A percentile compares a stretch with the other conserved stretches of the same genome.
phyloP scores from a whole-genome alignment of 2,113 vertebrate genomes.

The Rattus norvegicus region DNA sequence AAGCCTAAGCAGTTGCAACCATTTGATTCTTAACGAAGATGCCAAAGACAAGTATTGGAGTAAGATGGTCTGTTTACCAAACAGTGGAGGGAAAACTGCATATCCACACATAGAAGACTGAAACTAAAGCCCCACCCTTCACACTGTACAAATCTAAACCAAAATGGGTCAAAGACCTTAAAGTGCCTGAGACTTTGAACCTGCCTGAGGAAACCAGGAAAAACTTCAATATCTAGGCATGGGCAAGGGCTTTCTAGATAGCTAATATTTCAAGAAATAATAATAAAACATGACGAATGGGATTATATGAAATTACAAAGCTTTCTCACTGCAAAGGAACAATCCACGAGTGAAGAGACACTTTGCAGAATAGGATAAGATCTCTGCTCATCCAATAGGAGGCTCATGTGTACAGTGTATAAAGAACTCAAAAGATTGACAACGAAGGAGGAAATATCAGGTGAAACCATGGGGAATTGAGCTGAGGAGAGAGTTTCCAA shows the following conservation, averaged over 20 bases:
- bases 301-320: not conserved
- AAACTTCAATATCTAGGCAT: not conserved
- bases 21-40: not conserved
- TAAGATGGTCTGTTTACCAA: not conserved
- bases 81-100: not conserved
- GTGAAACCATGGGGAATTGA: not conserved
- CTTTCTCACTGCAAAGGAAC: not conserved
- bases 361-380: not conserved
- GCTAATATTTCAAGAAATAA: not conserved
- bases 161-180: not conserved
- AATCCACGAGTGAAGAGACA: not conserved
- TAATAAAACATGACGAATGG: not conserved
- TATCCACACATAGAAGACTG: not conserved
- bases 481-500: not conserved
- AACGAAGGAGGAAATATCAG: not conserved
- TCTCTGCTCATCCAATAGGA: not conserved
- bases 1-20: not conserved
- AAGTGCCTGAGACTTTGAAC: not conserved
- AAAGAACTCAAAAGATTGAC: not conserved
- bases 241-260: not conserved
- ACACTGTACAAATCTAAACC: not conserved
- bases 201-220: not conserved
- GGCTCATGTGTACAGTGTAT: too few relatives aligned
- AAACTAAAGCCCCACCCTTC: not conserved
- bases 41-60: not conserved